Evolutionary conservation across 2,797 vertebrate species (phyloP).

Genomic region (Sebastes oblongus): DNA sequence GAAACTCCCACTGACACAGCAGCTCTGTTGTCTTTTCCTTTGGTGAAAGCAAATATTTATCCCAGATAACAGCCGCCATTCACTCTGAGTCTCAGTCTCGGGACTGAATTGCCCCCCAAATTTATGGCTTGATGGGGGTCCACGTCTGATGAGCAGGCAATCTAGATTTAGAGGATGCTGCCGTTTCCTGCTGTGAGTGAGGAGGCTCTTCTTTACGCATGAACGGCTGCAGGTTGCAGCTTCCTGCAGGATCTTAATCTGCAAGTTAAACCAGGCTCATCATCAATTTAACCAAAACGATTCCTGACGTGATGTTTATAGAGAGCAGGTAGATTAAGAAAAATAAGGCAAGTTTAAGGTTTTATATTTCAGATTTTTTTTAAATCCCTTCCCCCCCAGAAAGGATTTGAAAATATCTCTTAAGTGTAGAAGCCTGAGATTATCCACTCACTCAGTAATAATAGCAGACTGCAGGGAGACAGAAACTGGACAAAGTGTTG

Average conservation of each 20-base stretch:
- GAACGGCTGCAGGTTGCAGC: slow-evolving; percentile 25
- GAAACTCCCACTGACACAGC: slow-evolving; percentile 9
- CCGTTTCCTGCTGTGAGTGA: slow-evolving; percentile 26
- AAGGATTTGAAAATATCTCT: not conserved
- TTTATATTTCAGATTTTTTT: not conserved
- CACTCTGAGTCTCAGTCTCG: slow-evolving; percentile 28
- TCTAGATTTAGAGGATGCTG: slow-evolving; percentile 50
- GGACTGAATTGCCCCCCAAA: slow-evolving; percentile 35
- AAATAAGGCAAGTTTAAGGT: not conserved
- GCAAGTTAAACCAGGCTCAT: not conserved
- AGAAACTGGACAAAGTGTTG: slow-evolving; percentile 18
- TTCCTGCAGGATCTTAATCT: slow-evolving; percentile 4
- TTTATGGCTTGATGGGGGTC: slow-evolving; percentile 63
- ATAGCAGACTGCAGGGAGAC: not conserved
- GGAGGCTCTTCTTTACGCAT: not conserved
- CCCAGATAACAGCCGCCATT: slow-evolving; percentile 69
- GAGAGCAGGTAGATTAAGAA: not conserved
- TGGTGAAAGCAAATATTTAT: slow-evolving; percentile 77
- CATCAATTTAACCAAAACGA: too few relatives aligned
- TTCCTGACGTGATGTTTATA: not conserved
- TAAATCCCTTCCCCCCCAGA: not conserved
- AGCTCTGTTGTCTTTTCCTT: slow-evolving; percentile 3
- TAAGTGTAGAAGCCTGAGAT: not conserved
- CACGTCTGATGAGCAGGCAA: slow-evolving; percentile 6
- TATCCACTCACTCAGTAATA: not conserved